Base-by-base conservation (phyloP, 1,140 invertebrate species). In the Sarcophaga peregrina region DNA sequence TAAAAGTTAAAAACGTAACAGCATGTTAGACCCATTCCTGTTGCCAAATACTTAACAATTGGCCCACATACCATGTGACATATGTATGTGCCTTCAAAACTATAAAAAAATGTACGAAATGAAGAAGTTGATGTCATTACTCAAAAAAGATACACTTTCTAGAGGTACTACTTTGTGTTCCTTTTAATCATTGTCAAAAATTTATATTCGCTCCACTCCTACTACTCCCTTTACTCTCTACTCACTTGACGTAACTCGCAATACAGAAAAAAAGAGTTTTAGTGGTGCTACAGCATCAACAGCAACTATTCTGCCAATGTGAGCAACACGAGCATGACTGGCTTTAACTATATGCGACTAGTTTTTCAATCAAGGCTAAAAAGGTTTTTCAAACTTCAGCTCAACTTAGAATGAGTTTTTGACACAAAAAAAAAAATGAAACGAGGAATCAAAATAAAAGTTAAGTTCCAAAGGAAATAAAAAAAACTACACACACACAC, bases 181-280 rank as follows among this genome's bases (percentile, higher is more conserved):
- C 87, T 87, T 87, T 87, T 87, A 87, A 87, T 87, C 87, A 87
- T 87, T 87, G 87, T 84, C 87, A 87, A 87, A 87, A 86, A 87
- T 87, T 68, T 68, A 9, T 25, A 68, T 8, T 20, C 58, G 8
- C 20, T n/a, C n/a, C n/a, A n/a, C n/a, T n/a, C n/a, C n/a, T n/a
- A n/a, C n/a, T n/a, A n/a, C n/a, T n/a, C n/a, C n/a, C n/a, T n/a
- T n/a, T n/a, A n/a, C n/a, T n/a, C n/a, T n/a, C n/a, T n/a, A n/a
- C n/a, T n/a, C n/a, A n/a, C n/a, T n/a, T n/a, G n/a, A n/a, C n/a
- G n/a, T n/a, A n/a, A n/a, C n/a, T n/a, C n/a, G n/a, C n/a, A n/a
- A n/a, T n/a, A n/a, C n/a, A n/a, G n/a, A 20, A 7, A 13, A 58
- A n/a, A 15, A 37, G 7, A 58, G 13, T 15, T 58, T n/a, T 20